Conservation (phyloP, 2,797 vertebrate genomes). For the Chloroceryle amazona region DNA sequence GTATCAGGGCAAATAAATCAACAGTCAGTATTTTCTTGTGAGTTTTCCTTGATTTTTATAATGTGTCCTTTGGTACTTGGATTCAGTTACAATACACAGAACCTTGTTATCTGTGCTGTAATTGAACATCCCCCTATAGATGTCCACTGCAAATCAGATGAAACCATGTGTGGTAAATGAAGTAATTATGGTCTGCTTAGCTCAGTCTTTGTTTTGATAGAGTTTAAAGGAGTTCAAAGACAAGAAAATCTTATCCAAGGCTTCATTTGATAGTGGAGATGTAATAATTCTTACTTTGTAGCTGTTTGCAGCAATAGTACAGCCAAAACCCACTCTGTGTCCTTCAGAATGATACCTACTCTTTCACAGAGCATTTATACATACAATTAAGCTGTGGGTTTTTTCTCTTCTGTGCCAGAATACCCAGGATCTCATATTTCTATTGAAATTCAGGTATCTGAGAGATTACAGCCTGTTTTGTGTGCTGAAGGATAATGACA, state of each 20-base stretch:
- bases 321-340: neutral
- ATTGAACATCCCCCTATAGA: neutral
- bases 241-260: neutral
- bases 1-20: neutral
- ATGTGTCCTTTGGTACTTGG: neutral
- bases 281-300: neutral
- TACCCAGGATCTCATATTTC: neutral
- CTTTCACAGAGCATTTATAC: neutral
- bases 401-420: neutral
- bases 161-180: slow-evolving; percentile 20
- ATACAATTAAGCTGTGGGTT: neutral
- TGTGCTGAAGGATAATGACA: neutral
- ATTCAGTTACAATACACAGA: neutral
- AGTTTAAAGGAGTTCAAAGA: slow-evolving; percentile 25
- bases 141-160: neutral
- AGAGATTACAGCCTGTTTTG: neutral
- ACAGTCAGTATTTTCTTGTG: neutral
- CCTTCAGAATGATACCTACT: neutral
- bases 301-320: neutral
- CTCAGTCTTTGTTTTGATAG: neutral
- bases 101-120: slow-evolving; percentile 14
- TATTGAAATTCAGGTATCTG: neutral
- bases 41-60: neutral
- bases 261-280: neutral
- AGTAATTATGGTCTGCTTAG: slow-evolving; percentile 15